phyloP scores from a whole-genome alignment of 2,797 vertebrate genomes.

The Amniataba percoides region DNA sequence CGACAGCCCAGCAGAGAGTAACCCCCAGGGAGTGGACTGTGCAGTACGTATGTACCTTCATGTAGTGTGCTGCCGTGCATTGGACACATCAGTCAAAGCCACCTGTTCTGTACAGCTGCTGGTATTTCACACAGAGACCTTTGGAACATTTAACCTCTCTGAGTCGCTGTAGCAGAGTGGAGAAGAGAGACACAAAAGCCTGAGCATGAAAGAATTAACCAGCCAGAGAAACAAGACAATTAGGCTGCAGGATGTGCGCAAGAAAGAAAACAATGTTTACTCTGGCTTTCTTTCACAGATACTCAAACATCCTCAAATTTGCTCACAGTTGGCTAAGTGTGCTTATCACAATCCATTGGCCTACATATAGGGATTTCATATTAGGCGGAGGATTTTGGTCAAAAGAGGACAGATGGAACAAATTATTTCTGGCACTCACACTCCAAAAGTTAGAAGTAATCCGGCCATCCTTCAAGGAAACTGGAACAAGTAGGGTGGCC shows the following conservation, averaged over 20 bases:
- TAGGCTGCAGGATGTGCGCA: conserved; percentile 35
- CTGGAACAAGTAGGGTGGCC: conserved; percentile 40
- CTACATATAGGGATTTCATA: conserved; percentile 67
- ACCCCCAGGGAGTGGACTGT: conserved; percentile 32
- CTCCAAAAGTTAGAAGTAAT: conserved; percentile 57
- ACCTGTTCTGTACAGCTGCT: conserved; percentile 48
- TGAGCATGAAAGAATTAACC: conserved; percentile 39
- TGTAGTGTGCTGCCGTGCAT: conserved; percentile 34
- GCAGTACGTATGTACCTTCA: conserved; percentile 33
- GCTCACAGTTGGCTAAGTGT: conserved; percentile 65
- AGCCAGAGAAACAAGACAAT: conserved; percentile 53
- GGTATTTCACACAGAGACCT: conserved; percentile 36
- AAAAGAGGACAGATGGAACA: conserved; percentile 74
- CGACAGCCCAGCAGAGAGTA: conserved; percentile 44
- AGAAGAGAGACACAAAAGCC: conserved; percentile 15
- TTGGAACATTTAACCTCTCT: conserved; percentile 26
- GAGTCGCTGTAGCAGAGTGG: conserved; percentile 12
- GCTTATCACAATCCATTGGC: conserved; percentile 69
- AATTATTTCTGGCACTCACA: conserved; percentile 67
- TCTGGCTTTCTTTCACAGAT: conserved; percentile 53
- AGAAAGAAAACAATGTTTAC: conserved; percentile 58
- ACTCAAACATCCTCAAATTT: conserved; percentile 62
- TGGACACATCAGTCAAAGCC: conserved; percentile 25
- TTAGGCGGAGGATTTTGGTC: conserved; percentile 68
- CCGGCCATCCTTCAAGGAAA: conserved; percentile 61